phyloP scores from a whole-genome alignment of 2,113 vertebrate genomes.

The Megaceryle torquata region DNA sequence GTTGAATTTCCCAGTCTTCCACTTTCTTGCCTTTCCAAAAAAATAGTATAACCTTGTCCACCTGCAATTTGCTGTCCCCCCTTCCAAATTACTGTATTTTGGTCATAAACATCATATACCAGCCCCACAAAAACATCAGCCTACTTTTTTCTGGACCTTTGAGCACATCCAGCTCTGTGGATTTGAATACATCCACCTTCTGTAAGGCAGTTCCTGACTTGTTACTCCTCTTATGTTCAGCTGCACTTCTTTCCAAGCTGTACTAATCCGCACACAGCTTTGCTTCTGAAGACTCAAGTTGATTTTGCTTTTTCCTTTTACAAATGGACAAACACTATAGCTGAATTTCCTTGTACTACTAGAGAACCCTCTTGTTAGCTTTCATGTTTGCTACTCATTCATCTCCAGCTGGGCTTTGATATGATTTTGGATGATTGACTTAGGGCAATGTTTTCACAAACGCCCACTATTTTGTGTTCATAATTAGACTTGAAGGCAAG shows the following conservation, averaged over 20 bases:
- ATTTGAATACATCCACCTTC: neutral
- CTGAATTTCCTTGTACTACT: neutral
- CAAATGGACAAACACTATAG: neutral
- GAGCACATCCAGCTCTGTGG: neutral
- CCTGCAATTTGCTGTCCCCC: neutral
- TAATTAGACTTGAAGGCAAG: neutral
- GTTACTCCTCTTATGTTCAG: neutral
- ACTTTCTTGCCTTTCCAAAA: neutral
- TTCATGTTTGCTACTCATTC: neutral
- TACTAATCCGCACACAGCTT: neutral
- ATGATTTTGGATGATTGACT: neutral
- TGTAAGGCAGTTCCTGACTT: neutral
- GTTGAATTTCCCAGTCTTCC: neutral
- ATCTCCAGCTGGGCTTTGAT: neutral
- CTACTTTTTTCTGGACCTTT: neutral
- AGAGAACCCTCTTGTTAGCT: neutral
- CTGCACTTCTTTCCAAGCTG: neutral
- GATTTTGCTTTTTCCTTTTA: neutral
- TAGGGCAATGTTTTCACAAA: neutral
- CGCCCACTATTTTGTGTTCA: neutral
- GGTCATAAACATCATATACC: neutral
- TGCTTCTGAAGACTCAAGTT: neutral
- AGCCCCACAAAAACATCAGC: neutral
- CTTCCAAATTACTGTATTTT: neutral
- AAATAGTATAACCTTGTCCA: neutral